Percentiles rank a stretch among this genome's conserved stretches.
phyloP scores from a whole-genome alignment of 2,888 invertebrate genomes.

The Nowickia ferox region DNA sequence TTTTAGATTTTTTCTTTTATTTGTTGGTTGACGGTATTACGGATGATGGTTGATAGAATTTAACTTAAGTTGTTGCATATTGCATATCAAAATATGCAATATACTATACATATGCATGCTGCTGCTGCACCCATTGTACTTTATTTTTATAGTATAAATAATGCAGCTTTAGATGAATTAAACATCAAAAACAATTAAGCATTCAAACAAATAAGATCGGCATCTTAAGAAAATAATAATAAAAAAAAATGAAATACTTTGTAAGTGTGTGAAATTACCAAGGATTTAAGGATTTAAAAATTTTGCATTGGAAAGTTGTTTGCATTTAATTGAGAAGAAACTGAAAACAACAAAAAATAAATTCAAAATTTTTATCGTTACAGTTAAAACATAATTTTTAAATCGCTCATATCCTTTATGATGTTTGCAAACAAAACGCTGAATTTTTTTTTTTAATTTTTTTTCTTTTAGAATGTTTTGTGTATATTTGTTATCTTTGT shows the following conservation, averaged over 20 bases:
- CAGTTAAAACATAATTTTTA: background rate
- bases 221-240: constrained; percentile 56
- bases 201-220: constrained; percentile 67
- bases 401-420: too few relatives aligned
- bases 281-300: background rate
- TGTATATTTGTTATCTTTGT: constrained; percentile 71
- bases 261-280: constrained; percentile 64
- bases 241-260: constrained; percentile 73
- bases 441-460: background rate
- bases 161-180: constrained; percentile 41
- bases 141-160: constrained; percentile 64
- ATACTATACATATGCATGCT: constrained; percentile 23
- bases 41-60: constrained; percentile 45
- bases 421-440: background rate
- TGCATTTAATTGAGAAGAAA: background rate
- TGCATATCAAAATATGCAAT: constrained; percentile 33
- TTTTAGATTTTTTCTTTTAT: background rate
- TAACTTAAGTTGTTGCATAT: constrained; percentile 42
- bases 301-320: background rate
- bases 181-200: constrained; percentile 68
- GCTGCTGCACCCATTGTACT: constrained; percentile 46
- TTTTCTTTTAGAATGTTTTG: constrained; percentile 68
- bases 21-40: constrained; percentile 23
- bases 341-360: background rate
- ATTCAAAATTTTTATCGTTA: background rate